Evolutionary conservation across 2,888 invertebrate genomes (phyloP), one percentile per base, ranked within the genome.

Genomic region (Tetranychus truncatus): DNA sequence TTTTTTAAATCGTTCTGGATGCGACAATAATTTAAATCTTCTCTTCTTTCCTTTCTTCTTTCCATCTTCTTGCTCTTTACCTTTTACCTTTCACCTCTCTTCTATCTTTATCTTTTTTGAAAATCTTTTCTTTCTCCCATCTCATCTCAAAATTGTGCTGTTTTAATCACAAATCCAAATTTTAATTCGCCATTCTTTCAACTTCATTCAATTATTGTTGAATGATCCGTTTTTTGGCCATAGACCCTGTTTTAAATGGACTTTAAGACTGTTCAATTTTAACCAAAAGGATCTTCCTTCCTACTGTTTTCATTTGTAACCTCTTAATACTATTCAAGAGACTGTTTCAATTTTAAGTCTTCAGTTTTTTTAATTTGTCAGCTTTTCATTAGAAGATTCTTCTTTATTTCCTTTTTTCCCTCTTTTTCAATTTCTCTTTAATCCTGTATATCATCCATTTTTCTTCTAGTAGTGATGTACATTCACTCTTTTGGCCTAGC

Each of bases 381-480:
- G 34, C 34, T 34, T 34, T 55, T 15, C 55, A 55, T 55, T 15
- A 55, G 55, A 55, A 55, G 55, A 9, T 55, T 55, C 15, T 55
- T 55, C 55, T 55, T 9, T 55, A 15, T 55, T 15, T 55, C 55
- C 55, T 55, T 8, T 55, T 55, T 34, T 34, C 3, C 34, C 34
- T 34, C 55, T 55, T 55, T 55, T 55, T 55, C 15, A 9, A 15
- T 15, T 9, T 55, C 11, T 55, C 9, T 55, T 55, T 55, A 9
- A 55, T 55, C 55, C 55, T 55, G 55, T 55, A 15, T 15, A 15
- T 55, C 55, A 34, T 34, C 34, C 34, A 34, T 55, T 55, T 55
- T 55, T 55, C 55, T 55, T 55, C 55, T 55, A 55, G 55, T 55
- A 55, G 55, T 55, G 55, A 55, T 55, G 55, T 55, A 55, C 55